These are phyloP conservation scores for Stigmatopora argus DNA, from an alignment of 2,113 vertebrate genomes.

Conservation along the genomic window DNA sequence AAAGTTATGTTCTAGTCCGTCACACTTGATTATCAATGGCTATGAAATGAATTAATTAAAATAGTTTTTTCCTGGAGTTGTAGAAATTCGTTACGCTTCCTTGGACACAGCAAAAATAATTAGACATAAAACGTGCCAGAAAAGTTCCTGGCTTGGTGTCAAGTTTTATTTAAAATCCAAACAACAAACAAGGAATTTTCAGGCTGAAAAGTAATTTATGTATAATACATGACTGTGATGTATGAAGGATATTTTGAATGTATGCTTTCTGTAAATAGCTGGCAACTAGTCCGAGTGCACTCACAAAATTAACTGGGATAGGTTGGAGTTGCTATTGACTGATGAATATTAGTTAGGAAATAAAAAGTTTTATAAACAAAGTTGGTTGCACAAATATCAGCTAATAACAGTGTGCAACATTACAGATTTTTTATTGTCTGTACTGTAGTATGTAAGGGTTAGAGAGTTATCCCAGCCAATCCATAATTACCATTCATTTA, in stretches of 20 bases:
- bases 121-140: not conserved
- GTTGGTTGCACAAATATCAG: too few relatives aligned
- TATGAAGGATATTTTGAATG: too few relatives aligned
- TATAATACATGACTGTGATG: too few relatives aligned
- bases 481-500: not conserved
- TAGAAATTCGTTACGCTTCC: constrained; percentile 26
- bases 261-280: too few relatives aligned
- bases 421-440: too few relatives aligned
- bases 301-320: too few relatives aligned
- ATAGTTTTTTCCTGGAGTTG: constrained; percentile 14
- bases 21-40: constrained; percentile 23
- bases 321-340: too few relatives aligned
- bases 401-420: too few relatives aligned
- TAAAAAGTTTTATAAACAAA: too few relatives aligned
- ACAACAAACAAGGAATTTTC: not conserved
- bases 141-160: not conserved
- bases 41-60: constrained; percentile 12
- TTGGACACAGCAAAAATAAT: not conserved
- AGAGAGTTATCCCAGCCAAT: not conserved
- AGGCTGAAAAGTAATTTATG: not conserved
- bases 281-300: too few relatives aligned
- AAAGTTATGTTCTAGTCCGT: constrained; percentile 17
- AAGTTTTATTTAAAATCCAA: not conserved
- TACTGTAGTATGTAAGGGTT: too few relatives aligned
- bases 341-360: too few relatives aligned